Percentiles rank a stretch among this genome's conserved stretches.
Evolutionary conservation across 37 sponge, comb jelly and placozoan species (phyloP).

Genomic region (Tethya wilhelma): DNA sequence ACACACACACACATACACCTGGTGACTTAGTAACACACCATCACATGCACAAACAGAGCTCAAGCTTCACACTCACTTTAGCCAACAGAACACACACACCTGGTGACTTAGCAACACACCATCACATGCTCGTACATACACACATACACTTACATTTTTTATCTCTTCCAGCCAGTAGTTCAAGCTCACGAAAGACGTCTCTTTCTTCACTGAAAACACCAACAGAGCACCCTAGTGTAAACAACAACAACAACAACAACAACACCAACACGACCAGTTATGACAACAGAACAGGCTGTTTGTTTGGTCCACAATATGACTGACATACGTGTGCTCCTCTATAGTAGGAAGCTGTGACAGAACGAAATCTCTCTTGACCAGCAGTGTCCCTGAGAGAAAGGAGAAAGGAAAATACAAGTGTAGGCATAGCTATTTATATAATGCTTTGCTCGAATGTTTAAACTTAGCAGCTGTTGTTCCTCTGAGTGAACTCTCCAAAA

Average conservation of each 20-base stretch:
- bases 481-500: no score
- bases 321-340: slow-evolving; percentile 76
- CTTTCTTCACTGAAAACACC: slow-evolving; percentile 34
- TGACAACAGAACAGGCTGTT: no score
- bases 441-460: no score
- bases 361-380: slow-evolving; percentile 78
- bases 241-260: neutral
- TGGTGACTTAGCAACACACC: no score
- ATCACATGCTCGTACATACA: neutral
- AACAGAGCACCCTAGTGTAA: slow-evolving; percentile 63
- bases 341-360: slow-evolving; percentile 83
- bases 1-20: no score
- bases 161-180: slow-evolving; percentile 78
- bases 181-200: slow-evolving; percentile 53
- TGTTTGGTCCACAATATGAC: neutral
- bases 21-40: no score
- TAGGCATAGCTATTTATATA: neutral
- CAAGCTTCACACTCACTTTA: no score
- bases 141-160: slow-evolving; percentile 21
- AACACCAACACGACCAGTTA: no score
- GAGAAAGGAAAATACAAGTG: neutral
- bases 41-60: no score
- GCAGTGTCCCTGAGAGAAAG: slow-evolving; percentile 73
- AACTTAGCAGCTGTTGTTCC: no score
- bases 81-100: no score